Evolutionary conservation across 2,888 invertebrate species (phyloP), one percentile per base, ranked within the genome.

Genomic region (Saturnia japonica): DNA sequence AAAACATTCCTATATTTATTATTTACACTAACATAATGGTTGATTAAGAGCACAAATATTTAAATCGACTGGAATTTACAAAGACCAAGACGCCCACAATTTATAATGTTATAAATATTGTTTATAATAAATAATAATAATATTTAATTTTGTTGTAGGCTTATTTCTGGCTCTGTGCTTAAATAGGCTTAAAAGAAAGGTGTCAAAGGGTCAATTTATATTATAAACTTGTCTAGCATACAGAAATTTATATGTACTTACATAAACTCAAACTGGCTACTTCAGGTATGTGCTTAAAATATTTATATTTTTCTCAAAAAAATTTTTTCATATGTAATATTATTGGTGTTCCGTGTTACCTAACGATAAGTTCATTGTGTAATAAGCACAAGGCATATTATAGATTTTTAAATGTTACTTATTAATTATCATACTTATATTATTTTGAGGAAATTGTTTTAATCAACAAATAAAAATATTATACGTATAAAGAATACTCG

Each of bases 1-100:
- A 77, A 77, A 80, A 76, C 73, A 79, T 78, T 76, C 73, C 73
- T 75, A 45, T 76, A 72, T 72, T 75, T 75, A 77, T 68, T 69
- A 69, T 64, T 71, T 25, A 57, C 22, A 54, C 51, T 57, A 47
- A 54, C 67, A 34, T 22, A 47, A 47, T 66, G 22, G 54, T 9
- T 64, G 66, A 54, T 54, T 64, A 43, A 11, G n/a, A 43, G 28
- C n/a, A 28, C 22, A 70, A 67, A 70, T 22, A 71, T 60, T 34
- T 34, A 62, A 34, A 62, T 28, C 34, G 14, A 28, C 19, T 34
- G 12, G 28, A 62, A 16, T 28, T 28, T 62, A 62, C 9, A 62
- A 28, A 62, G 8, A n/a, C 22, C 11, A 8, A 54, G 54, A 22
- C 22, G 54, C 22, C 3, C 43, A 43, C 43, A 43, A 34, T 47